Evolutionary conservation across 2,797 vertebrate genomes (phyloP), one percentile per base, ranked within the genome.

Genomic region (Lutjanus argentimaculatus): DNA sequence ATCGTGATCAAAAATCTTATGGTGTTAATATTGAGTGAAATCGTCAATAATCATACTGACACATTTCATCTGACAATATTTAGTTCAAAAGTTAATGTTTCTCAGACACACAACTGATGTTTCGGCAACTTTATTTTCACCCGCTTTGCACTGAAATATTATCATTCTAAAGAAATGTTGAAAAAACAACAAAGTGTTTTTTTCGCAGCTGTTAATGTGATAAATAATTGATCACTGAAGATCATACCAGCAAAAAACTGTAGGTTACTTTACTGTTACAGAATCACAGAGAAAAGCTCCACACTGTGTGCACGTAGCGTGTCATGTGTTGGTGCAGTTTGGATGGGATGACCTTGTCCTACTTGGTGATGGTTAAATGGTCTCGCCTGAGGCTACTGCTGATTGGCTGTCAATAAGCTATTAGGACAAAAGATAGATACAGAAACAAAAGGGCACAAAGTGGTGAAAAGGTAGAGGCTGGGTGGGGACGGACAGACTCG

Each of bases 311-410:
- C 13, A 36, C 55, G 59, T 63, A 17, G 5, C 13, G 76, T 68
- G 9, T 22, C 40, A 58, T 30, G 36, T 48, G 63, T 76, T 72
- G 16, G 9, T 59, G 11, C 71, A 55, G 74, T 76, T 68, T 42
- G 56, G 68, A 77, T 67, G 59, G 16, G 85, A 89, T 92, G 97
- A 97, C 97, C 97, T 97, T 97, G 97, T 94, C 96, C 96, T 93
- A 95, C 80, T 96, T 96, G 90, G 75, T 92, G 93, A 93, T 93
- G 53, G 87, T 89, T 91, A 91, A 89, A 84, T 77, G 67, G 79
- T 85, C 84, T 89, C 9, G 89, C 96, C 95, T 85, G 45, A 88
- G 95, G 96, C 93, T 77, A 86, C 78, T 72, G 82, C 91, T 90
- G 91, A 94, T 93, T 89, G 90, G 91, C 91, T 91, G 93, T 97